Evolutionary conservation across 2,888 invertebrate species (phyloP).

Genomic region (Augiades crinisus): DNA sequence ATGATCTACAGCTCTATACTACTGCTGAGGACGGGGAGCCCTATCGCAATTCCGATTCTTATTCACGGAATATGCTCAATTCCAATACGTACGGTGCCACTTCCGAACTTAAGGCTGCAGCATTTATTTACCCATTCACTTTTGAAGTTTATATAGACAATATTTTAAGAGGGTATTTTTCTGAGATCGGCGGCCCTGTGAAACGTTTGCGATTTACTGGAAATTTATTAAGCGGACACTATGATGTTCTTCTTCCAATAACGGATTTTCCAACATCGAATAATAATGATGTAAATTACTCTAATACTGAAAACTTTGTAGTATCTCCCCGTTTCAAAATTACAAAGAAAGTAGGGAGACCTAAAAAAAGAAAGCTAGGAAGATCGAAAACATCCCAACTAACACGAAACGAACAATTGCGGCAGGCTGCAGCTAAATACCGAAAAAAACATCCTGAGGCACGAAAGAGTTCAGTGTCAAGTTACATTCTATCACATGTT

Average conservation of each 20-base stretch:
- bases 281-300: too few species aligned
- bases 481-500: too few species aligned
- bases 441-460: conserved; percentile 23
- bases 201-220: conserved; percentile 30
- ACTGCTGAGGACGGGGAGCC: conserved; percentile 31
- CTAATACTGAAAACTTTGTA: too few species aligned
- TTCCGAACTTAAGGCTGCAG: conserved; percentile 32
- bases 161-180: conserved; percentile 28
- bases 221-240: conserved; percentile 15
- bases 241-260: too few species aligned
- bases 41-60: conserved; percentile 31
- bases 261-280: too few species aligned
- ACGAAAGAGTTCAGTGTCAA: conserved; percentile 10
- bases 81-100: conserved; percentile 30
- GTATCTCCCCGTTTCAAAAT: too few species aligned
- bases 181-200: conserved; percentile 20
- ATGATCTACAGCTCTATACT: conserved; percentile 31
- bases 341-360: too few species aligned
- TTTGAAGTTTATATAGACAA: conserved; percentile 31
- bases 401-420: too few species aligned
- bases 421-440: conserved; percentile 24
- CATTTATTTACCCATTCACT: too few species aligned
- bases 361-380: too few species aligned
- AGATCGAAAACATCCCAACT: too few species aligned
- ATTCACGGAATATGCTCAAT: conserved; percentile 30